Evolutionary conservation across 2,888 invertebrate species (phyloP), one percentile per base, ranked within the genome.

Genomic region (Epirrhoe tristata): DNA sequence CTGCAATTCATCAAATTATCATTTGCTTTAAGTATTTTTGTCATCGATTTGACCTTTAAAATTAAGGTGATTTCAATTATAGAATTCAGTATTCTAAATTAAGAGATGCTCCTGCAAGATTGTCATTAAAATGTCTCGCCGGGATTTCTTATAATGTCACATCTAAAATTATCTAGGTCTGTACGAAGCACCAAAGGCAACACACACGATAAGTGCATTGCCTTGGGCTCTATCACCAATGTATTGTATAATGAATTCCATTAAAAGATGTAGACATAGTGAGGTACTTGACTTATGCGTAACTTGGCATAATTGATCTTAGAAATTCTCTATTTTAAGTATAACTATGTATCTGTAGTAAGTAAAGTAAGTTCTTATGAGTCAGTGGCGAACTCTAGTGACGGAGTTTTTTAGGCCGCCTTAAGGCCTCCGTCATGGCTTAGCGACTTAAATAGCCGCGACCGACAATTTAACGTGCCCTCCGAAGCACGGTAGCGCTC

Each of bases 221-320:
- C 66, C 72, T 72, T 65, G 70, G 58, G 65, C 69, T 54, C 63
- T 65, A 61, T 53, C 62, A 48, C 50, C 57, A 70, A 70, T 69
- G 61, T 70, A 65, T 70, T 64, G 70, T 51, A 66, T 63, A 66
- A 54, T 62, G 31, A 36, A 60, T 66, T 68, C 64, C 63, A 60
- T 58, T 62, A 63, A 61, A 39, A 54, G 54, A 58, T 8, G 36
- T 66, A 60, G 54, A 2, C 56, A 60, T 67, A 8, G 31, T 24
- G 16, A 6, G 17, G 60, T 24, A 24, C 24, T 24, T 24, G 24
- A 24, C 24, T 24, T 24, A 24, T 24, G 24, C 24, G 24, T 24
- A 24, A 24, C 24, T 24, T 24, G 24, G 24, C 24, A 24, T 2
- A 24, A 24, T n/a, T n/a, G n/a, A 24, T 24, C 24, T 24, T 24